phyloP scores from a whole-genome alignment of 2,797 vertebrate genomes.

The Schizopygopsis pylzovi region DNA sequence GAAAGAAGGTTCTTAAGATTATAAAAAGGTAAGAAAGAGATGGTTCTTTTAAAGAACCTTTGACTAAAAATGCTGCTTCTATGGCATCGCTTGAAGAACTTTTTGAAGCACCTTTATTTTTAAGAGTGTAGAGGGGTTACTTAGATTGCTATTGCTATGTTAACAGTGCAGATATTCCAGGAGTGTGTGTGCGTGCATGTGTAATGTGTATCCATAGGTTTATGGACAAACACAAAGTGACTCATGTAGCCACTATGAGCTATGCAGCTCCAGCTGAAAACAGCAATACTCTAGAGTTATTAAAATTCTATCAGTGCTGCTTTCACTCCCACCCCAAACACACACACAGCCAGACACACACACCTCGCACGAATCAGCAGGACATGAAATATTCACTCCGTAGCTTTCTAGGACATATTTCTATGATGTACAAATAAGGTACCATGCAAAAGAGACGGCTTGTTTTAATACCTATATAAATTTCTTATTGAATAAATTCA shows the following conservation, averaged over 20 bases:
- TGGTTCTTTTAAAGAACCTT: no score
- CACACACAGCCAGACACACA: slow-evolving; percentile 35
- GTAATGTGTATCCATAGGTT: not conserved
- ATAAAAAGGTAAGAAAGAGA: no score
- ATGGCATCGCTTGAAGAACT: no score
- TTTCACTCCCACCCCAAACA: slow-evolving; percentile 29
- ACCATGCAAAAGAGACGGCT: not conserved
- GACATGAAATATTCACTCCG: slow-evolving; percentile 53
- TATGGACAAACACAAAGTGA: slow-evolving; percentile 41
- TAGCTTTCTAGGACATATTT: slow-evolving; percentile 43
- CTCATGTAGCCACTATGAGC: slow-evolving; percentile 30
- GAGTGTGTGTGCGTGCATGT: not conserved
- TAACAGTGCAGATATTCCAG: slow-evolving; percentile 14
- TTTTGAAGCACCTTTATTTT: no score
- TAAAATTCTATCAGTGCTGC: slow-evolving; percentile 51
- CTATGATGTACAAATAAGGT: slow-evolving; percentile 49
- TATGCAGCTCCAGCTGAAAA: slow-evolving; percentile 39
- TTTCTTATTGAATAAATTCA: slow-evolving; percentile 14
- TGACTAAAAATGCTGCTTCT: no score
- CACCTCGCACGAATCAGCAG: slow-evolving; percentile 43
- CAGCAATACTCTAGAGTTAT: slow-evolving; percentile 48
- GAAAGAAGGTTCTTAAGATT: no score
- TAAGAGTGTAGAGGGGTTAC: slow-evolving; percentile 3
- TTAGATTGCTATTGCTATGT: slow-evolving; percentile 12
- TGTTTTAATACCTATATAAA: not conserved